Conservation (phyloP, 2,888 invertebrate species). For the Athrips mouffetella region DNA sequence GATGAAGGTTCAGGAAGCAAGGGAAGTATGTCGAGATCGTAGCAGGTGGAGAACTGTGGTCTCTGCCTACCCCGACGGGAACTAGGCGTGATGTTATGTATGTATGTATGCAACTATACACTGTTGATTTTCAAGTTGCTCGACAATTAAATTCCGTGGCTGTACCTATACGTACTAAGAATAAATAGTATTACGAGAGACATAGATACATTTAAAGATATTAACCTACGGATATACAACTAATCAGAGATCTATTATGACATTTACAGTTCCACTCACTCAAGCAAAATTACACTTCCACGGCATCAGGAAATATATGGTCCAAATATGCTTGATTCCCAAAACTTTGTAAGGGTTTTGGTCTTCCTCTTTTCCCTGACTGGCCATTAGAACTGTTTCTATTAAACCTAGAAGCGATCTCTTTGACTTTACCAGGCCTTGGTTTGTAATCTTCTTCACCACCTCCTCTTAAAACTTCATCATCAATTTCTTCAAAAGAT, state of each 20-base stretch:
- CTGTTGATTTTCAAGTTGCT: no score
- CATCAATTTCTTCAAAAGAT: constrained; percentile 39
- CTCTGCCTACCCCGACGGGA: no score
- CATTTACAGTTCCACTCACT: constrained; percentile 11
- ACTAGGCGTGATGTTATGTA: no score
- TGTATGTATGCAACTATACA: no score
- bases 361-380: constrained; percentile 61
- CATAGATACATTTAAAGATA: constrained; percentile 15
- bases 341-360: constrained; percentile 77
- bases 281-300: constrained; percentile 53
- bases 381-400: constrained; percentile 48
- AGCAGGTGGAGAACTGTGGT: no score
- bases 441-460: constrained; percentile 47
- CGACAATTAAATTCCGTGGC: no score
- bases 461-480: constrained; percentile 24
- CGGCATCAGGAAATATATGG: constrained; percentile 78
- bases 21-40: no score
- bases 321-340: constrained; percentile 80
- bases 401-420: constrained; percentile 67
- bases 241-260: constrained; percentile 23
- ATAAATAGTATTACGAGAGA: constrained; percentile 19
- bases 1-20: no score
- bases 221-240: constrained; percentile 14
- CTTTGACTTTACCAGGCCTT: constrained; percentile 64
- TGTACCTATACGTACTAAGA: constrained; percentile 14